These are phyloP conservation scores for Drosophila borborema DNA, from an alignment of 2,888 invertebrate species.

Conservation along the genomic window DNA sequence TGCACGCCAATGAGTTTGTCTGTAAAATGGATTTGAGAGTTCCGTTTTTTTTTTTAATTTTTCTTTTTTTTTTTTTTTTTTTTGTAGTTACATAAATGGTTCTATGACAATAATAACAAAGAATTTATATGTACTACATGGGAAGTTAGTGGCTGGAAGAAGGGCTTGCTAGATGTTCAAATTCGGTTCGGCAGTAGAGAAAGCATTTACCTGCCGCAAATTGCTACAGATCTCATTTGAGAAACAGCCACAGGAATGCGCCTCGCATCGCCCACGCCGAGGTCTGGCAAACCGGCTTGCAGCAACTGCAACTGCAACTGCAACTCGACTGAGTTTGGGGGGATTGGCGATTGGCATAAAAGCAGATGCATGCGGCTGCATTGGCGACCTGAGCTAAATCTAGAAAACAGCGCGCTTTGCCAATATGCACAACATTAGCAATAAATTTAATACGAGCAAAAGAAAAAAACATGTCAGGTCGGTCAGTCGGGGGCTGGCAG, in stretches of 20 bases:
- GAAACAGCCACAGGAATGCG: slow-evolving; percentile 76
- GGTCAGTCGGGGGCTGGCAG: slow-evolving; percentile 17
- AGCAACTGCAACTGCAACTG: not conserved
- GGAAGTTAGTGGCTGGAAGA: too few relatives aligned
- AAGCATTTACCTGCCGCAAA: slow-evolving; percentile 53
- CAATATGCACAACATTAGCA: slow-evolving; percentile 76
- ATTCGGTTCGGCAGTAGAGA: not conserved
- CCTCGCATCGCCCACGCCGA: slow-evolving; percentile 50
- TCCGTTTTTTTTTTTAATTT: not conserved
- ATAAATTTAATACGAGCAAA: slow-evolving; percentile 63
- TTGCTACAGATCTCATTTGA: slow-evolving; percentile 71
- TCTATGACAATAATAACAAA: not conserved
- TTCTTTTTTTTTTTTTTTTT: not conserved
- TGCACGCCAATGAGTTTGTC: slow-evolving; percentile 91
- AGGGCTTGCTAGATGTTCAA: slow-evolving; percentile 4
- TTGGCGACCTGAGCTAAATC: slow-evolving; percentile 64
- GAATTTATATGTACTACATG: not conserved
- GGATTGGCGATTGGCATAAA: slow-evolving; percentile 59
- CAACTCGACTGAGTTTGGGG: slow-evolving; percentile 3
- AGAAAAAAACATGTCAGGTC: slow-evolving; percentile 68
- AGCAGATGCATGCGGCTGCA: slow-evolving; percentile 56
- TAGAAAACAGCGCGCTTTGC: slow-evolving; percentile 61
- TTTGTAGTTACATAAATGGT: not conserved
- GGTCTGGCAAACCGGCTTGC: slow-evolving; percentile 40
- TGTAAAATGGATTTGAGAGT: slow-evolving; percentile 84